Evolutionary conservation across 2,888 invertebrate species (phyloP).

Genomic region (Drosophila robusta): DNA sequence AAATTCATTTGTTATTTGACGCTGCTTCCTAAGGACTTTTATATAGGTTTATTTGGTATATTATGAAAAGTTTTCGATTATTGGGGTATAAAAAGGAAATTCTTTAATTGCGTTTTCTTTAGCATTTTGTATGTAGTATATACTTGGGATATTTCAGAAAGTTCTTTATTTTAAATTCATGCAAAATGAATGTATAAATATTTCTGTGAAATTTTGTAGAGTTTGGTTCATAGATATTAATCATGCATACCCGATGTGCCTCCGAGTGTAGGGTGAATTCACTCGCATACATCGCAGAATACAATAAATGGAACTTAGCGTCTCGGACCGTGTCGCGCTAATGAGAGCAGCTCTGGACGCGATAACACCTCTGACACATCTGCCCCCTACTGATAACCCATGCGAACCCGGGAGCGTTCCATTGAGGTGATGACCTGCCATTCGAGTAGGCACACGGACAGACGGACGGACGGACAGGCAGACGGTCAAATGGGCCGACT

Average conservation of each 20-base stretch:
- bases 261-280: constrained; percentile 7
- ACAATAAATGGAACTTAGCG: constrained; percentile 40
- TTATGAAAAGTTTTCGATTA: too few relatives aligned
- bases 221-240: too few relatives aligned
- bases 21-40: too few relatives aligned
- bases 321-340: constrained; percentile 46
- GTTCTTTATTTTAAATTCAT: too few relatives aligned
- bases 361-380: constrained; percentile 65
- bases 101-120: too few relatives aligned
- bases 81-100: too few relatives aligned
- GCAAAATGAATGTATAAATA: too few relatives aligned
- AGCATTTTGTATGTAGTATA: too few relatives aligned
- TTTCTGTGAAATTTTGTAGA: too few relatives aligned
- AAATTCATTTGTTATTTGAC: not conserved
- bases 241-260: not conserved
- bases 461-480: not conserved
- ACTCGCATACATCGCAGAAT: not conserved
- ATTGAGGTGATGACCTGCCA: constrained; percentile 49
- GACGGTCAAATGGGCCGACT: not conserved
- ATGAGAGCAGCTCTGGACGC: constrained; percentile 54
- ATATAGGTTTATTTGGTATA: too few relatives aligned
- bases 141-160: too few relatives aligned
- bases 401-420: constrained; percentile 38
- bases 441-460: not conserved
- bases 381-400: constrained; percentile 63